These are phyloP conservation scores for Perognathus longimembris DNA, from an alignment of 2,113 vertebrate genomes.

Conservation along the genomic window DNA sequence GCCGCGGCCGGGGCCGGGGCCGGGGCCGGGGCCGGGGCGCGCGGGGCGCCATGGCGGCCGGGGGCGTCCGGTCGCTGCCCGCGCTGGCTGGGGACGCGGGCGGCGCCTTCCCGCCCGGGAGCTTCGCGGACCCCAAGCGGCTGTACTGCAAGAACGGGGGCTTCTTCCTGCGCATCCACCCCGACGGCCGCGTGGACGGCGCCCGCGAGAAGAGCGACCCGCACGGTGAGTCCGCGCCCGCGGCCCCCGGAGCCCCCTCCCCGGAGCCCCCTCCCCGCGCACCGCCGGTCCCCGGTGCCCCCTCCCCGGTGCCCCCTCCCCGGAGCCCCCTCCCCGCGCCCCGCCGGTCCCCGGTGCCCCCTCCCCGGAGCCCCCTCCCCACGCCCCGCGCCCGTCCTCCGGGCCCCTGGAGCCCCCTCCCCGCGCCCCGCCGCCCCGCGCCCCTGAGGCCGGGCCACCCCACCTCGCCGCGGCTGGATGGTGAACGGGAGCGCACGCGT, in stretches of 20 bases:
- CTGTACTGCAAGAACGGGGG: constrained; percentile 98
- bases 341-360: background rate
- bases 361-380: background rate
- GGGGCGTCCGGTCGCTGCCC: constrained; percentile 92
- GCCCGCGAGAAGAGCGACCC: constrained; percentile 96
- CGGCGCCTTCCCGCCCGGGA: constrained; percentile 91
- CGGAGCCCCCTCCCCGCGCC: background rate
- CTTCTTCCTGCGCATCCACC: constrained; percentile 95
- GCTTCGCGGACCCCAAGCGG: constrained; percentile 96
- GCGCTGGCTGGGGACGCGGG: constrained; percentile 90
- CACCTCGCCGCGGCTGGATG: too few relatives aligned
- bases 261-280: too few relatives aligned
- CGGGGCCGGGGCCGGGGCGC: constrained; percentile 56
- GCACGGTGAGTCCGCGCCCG: constrained; percentile 89
- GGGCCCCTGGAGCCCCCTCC: too few relatives aligned
- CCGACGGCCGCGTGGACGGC: constrained; percentile 95
- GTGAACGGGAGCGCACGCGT: too few relatives aligned
- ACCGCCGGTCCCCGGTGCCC: too few relatives aligned
- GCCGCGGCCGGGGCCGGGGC: constrained; percentile 45
- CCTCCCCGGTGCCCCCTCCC: too few relatives aligned
- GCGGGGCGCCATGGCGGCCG: constrained; percentile 88
- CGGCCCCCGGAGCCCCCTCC: background rate
- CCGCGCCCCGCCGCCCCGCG: too few relatives aligned
- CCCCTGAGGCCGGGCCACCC: too few relatives aligned
- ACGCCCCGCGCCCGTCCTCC: too few relatives aligned